These are phyloP conservation scores for Thinocorus orbignyianus DNA, from an alignment of 2,113 vertebrate genomes.

Conservation along the genomic window DNA sequence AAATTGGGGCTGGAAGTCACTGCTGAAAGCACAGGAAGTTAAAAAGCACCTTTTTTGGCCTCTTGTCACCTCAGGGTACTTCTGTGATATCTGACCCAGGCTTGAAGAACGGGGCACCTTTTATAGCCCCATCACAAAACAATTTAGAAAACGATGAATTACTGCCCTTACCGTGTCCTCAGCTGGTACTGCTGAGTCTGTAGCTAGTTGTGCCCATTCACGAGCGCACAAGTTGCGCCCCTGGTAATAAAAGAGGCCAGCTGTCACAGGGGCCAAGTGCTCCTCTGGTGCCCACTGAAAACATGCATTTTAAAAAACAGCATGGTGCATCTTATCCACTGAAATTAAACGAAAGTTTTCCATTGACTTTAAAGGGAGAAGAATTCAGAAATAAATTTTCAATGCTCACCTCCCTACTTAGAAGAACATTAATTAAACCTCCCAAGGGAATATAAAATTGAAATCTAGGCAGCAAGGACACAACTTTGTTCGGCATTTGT, in stretches of 20 bases:
- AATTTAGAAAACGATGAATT: not conserved
- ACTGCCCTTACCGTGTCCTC: not conserved
- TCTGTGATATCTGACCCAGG: not conserved
- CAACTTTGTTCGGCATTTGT: not conserved
- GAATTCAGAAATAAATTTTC: not conserved
- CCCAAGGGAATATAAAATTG: not conserved
- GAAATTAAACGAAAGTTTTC: not conserved
- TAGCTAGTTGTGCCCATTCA: not conserved
- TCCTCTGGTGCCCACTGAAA: not conserved
- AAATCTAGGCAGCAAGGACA: not conserved
- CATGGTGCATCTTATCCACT: not conserved
- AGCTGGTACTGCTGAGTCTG: not conserved
- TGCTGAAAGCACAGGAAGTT: constrained; percentile 41
- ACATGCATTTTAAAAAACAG: not conserved
- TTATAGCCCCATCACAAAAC: not conserved
- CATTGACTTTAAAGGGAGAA: not conserved
- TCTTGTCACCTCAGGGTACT: constrained; percentile 23
- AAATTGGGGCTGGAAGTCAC: not conserved
- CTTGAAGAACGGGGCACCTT: not conserved
- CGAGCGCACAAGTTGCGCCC: not conserved
- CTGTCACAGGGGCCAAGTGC: not conserved
- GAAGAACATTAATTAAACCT: not conserved
- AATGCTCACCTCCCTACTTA: not conserved
- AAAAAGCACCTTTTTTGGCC: constrained; percentile 22
- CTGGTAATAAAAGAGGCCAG: not conserved